Evolutionary conservation across 1,140 invertebrate genomes (phyloP).

Genomic region (Luehdorfia chinensis): DNA sequence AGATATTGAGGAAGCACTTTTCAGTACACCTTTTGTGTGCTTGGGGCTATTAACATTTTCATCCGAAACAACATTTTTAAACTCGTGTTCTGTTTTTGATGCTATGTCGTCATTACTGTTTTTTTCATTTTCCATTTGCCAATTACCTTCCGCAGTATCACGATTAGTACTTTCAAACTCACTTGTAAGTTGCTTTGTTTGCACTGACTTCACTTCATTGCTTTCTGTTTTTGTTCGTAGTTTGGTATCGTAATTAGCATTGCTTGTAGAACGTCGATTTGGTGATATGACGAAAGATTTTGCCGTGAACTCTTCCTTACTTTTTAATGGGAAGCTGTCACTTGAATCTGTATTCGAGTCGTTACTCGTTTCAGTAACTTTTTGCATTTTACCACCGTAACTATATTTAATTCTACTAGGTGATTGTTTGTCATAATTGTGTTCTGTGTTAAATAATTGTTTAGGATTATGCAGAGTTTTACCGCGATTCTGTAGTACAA

Average conservation of each 20-base stretch:
- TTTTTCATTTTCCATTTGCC: conserved; percentile 25
- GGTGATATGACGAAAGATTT: not conserved
- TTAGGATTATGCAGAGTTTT: conserved; percentile 8
- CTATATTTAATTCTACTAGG: not conserved
- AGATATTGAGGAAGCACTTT: conserved; percentile 73
- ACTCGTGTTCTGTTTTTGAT: conserved; percentile 32
- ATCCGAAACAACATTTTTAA: conserved; percentile 44
- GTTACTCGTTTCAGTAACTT: not conserved
- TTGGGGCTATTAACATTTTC: conserved; percentile 49
- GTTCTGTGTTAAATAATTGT: conserved; percentile 1
- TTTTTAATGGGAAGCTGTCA: conserved; percentile 6
- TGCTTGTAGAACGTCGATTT: not conserved
- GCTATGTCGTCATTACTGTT: conserved; percentile 47
- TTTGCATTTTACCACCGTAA: not conserved
- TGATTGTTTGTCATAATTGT: conserved; percentile 1
- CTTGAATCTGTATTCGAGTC: conserved; percentile 27
- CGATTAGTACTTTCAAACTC: conserved; percentile 5
- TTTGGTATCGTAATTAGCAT: not conserved
- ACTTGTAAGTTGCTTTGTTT: not conserved
- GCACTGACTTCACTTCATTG: not conserved
- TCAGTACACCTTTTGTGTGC: conserved; percentile 78
- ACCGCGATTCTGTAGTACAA: conserved; percentile 8
- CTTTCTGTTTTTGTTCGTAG: not conserved
- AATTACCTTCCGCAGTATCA: not conserved
- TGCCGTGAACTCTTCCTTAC: not conserved